Conservation (phyloP, 2,888 invertebrate genomes). For the Allophyes oxyacanthae region DNA sequence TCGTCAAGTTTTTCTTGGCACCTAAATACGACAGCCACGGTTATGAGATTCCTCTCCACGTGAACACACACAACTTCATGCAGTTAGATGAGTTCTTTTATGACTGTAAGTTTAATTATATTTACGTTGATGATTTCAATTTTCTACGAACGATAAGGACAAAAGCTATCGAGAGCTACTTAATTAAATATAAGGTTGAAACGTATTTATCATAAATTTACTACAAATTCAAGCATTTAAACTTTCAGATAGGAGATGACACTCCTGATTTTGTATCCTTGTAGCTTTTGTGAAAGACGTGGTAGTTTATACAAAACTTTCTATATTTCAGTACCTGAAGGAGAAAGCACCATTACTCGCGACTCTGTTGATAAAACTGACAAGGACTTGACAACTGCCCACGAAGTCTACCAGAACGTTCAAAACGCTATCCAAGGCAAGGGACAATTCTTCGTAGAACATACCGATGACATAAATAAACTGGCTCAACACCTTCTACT, state of each 20-base stretch:
- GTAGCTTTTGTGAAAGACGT: too few species aligned
- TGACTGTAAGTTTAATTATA: slow-evolving; percentile 77
- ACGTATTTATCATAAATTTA: too few species aligned
- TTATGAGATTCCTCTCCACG: slow-evolving; percentile 84
- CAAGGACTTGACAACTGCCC: slow-evolving; percentile 85
- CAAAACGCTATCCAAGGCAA: slow-evolving; percentile 82
- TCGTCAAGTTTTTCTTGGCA: slow-evolving; percentile 91
- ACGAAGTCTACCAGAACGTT: slow-evolving; percentile 82
- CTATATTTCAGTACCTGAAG: slow-evolving; percentile 71
- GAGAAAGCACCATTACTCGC: slow-evolving; percentile 85
- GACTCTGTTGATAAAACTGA: slow-evolving; percentile 90
- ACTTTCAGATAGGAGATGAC: too few species aligned
- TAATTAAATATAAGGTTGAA: too few species aligned
- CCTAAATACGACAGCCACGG: slow-evolving; percentile 91
- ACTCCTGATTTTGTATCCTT: too few species aligned
- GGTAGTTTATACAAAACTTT: slow-evolving; percentile 12
- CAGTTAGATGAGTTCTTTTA: slow-evolving; percentile 89
- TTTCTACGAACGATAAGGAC: too few species aligned
- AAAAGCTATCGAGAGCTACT: too few species aligned
- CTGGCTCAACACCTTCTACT: slow-evolving; percentile 90
- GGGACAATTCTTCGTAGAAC: slow-evolving; percentile 82
- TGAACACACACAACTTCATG: slow-evolving; percentile 89
- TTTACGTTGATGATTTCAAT: too few species aligned
- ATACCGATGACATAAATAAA: slow-evolving; percentile 86
- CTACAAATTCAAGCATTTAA: too few species aligned